These are phyloP conservation scores for Dorcus hopei DNA, from an alignment of 2,888 invertebrate genomes.

Conservation along the genomic window DNA sequence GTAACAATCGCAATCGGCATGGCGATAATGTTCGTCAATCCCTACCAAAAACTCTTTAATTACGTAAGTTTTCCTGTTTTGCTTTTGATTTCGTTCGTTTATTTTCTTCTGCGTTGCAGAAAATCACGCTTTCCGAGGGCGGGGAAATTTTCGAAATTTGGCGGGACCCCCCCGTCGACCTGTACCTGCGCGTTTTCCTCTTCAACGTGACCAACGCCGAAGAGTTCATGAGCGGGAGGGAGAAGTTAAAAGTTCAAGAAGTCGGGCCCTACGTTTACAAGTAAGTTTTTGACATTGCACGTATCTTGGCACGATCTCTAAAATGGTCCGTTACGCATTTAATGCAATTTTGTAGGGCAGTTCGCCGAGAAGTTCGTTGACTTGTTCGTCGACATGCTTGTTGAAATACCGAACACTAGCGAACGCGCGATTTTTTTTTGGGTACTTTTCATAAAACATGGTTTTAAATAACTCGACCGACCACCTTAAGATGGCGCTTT, in stretches of 20 bases:
- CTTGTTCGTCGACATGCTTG: too few species aligned
- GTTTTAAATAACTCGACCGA: too few species aligned
- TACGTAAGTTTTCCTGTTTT: conserved; percentile 55
- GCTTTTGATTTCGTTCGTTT: not conserved
- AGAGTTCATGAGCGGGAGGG: conserved; percentile 69
- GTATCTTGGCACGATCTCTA: not conserved
- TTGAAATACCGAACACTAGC: too few species aligned
- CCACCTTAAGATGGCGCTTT: too few species aligned
- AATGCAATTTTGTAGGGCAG: too few species aligned
- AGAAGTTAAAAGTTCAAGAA: conserved; percentile 69
- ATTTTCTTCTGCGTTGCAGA: conserved; percentile 52
- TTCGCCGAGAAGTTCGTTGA: too few species aligned
- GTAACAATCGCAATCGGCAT: conserved; percentile 64
- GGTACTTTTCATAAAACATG: too few species aligned
- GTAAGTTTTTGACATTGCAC: conserved; percentile 53
- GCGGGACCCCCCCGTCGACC: conserved; percentile 75
- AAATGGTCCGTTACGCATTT: not conserved
- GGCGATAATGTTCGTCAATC: conserved; percentile 63
- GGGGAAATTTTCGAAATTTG: conserved; percentile 83
- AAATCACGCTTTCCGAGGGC: conserved; percentile 67
- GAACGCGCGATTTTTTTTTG: too few species aligned
- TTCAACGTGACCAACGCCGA: conserved; percentile 84
- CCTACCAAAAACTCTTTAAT: conserved; percentile 72
- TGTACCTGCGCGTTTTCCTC: conserved; percentile 73
- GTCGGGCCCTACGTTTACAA: conserved; percentile 87